Percentiles rank a stretch among this genome's conserved stretches.
Evolutionary conservation across 2,113 vertebrate genomes (phyloP).

Genomic region (Cyprinodon variegatus): DNA sequence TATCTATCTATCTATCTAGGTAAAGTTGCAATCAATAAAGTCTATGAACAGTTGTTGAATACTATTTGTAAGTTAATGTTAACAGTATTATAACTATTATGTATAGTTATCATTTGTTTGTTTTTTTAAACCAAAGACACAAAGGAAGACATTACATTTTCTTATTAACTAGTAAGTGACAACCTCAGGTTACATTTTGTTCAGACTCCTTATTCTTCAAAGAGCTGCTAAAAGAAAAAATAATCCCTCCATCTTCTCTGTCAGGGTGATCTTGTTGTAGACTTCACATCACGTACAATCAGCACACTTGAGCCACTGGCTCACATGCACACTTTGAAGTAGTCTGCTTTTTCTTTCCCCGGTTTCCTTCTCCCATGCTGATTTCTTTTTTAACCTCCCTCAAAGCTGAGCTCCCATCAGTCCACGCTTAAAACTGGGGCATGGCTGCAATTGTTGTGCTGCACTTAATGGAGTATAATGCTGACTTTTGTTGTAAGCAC

Average conservation of each 20-base stretch:
- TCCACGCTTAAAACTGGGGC: slow-evolving; percentile 52
- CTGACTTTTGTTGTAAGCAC: slow-evolving; percentile 47
- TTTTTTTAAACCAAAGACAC: background rate
- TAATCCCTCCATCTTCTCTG: slow-evolving; percentile 58
- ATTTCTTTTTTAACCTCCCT: slow-evolving; percentile 50
- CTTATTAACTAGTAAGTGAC: background rate
- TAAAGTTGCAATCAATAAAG: no score
- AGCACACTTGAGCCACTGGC: slow-evolving; percentile 63
- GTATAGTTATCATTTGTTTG: background rate
- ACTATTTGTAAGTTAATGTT: no score
- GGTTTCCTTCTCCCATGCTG: slow-evolving; percentile 49
- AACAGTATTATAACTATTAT: no score
- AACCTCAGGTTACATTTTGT: background rate
- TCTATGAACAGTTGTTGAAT: no score
- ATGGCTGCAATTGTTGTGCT: slow-evolving; percentile 54
- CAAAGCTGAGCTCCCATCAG: slow-evolving; percentile 55
- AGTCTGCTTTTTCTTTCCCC: slow-evolving; percentile 49
- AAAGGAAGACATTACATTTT: background rate
- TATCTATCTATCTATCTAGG: no score
- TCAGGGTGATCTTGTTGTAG: slow-evolving; percentile 60
- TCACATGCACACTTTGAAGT: slow-evolving; percentile 69
- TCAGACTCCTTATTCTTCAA: slow-evolving; percentile 8
- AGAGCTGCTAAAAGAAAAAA: slow-evolving; percentile 34
- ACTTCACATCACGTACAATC: slow-evolving; percentile 63
- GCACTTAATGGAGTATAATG: slow-evolving; percentile 31